Conservation (phyloP, 2,888 invertebrate genomes). For the Drosophila pseudotalamancana region DNA sequence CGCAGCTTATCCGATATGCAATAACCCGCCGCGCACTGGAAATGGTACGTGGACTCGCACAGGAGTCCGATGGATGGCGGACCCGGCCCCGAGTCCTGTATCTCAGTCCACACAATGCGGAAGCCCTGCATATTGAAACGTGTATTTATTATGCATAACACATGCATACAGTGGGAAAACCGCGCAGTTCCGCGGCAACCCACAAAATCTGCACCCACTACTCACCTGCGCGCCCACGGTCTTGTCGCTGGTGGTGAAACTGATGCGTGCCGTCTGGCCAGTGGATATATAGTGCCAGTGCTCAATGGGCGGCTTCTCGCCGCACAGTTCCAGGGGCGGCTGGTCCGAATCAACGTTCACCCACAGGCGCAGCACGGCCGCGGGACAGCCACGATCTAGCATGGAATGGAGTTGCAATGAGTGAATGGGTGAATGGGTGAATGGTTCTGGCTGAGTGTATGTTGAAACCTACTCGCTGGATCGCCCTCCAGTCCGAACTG, state of each 20-base stretch:
- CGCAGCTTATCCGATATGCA: conserved; percentile 92
- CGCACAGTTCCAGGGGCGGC: conserved; percentile 94
- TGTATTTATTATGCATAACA: not conserved
- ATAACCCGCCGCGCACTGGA: conserved; percentile 90
- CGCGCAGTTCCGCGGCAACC: not conserved
- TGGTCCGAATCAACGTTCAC: conserved; percentile 89
- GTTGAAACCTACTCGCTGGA: conserved; percentile 91
- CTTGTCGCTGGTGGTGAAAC: conserved; percentile 97
- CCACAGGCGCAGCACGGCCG: conserved; percentile 95
- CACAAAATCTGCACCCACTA: not conserved
- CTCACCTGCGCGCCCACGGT: conserved; percentile 92
- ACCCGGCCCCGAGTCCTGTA: conserved; percentile 87
- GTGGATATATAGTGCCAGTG: conserved; percentile 94
- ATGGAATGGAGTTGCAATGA: not conserved
- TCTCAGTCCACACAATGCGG: conserved; percentile 97
- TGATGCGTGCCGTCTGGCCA: conserved; percentile 93
- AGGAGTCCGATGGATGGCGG: conserved; percentile 84
- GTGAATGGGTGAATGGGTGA: too few species aligned
- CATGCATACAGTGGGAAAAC: not conserved
- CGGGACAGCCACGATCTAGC: conserved; percentile 94
- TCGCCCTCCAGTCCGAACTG: conserved; percentile 97
- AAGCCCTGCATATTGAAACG: conserved; percentile 87
- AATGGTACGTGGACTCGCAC: conserved; percentile 87
- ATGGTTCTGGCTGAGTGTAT: not conserved
- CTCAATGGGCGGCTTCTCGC: conserved; percentile 90